Evolutionary conservation across 1,140 invertebrate genomes (phyloP), one percentile per base, ranked within the genome.

Genomic region (Teleopsis dalmanni): DNA sequence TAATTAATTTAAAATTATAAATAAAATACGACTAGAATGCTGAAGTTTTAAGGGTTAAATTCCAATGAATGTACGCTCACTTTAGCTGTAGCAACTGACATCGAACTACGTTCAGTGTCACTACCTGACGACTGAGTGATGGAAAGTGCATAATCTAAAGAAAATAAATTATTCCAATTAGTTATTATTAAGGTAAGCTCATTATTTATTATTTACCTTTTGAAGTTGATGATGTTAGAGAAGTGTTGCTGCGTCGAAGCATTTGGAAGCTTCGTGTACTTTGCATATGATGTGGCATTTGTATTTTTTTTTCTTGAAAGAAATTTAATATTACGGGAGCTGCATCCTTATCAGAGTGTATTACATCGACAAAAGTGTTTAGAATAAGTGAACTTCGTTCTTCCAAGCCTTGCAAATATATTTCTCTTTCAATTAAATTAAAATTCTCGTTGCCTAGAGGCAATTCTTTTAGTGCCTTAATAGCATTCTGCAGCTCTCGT

Each of bases 341-440:
- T 56, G 59, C 51, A 57, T 55, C 49, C 40, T 67, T 55, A 35
- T 69, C 57, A 21, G 48, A 55, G 16, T 53, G 53, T 19, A 64
- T 57, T 47, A 75, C 58, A 37, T 74, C 71, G 7, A 57, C 44
- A 8, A 77, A 36, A 40, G 68, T 53, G 35, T 73, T 68, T 3
- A 75, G 42, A 1, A 60, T 65, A 47, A 57, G 62, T 11, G 57
- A 58, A 50, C 76, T 74, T 31, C 51, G 70, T 35, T 53, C 57
- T 59, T 58, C 67, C 42, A 54, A 59, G 45, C 70, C 74, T 57
- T 57, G 73, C 38, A 57, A 57, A 41, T 60, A 62, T 42, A 59
- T 49, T 33, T 71, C 61, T 23, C 66, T 64, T 42, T 72, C 61
- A 25, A 65, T 60, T 33, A 62, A 33, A 7, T 52, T 51, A 7